Percentiles rank a stretch among this genome's conserved stretches.
phyloP scores from a whole-genome alignment of 2,888 invertebrate genomes.

The Caradrina clavipalpis region DNA sequence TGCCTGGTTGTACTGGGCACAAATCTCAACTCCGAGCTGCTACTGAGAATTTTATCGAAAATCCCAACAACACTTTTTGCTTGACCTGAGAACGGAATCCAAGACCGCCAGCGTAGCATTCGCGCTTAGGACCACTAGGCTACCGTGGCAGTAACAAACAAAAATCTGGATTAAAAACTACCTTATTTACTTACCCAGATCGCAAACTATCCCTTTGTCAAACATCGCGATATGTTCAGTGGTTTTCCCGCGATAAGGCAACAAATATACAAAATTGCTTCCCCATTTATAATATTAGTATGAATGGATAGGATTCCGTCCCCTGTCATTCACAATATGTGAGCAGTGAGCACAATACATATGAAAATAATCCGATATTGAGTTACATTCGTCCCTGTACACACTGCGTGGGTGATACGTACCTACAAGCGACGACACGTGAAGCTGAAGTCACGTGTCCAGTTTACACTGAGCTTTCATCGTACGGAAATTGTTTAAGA shows the following conservation, averaged over 20 bases:
- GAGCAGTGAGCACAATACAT: slow-evolving; percentile 36
- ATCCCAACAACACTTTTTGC: too few species aligned
- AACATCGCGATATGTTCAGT: background rate
- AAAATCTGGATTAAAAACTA: too few species aligned
- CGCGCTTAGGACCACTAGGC: too few species aligned
- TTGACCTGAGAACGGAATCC: too few species aligned
- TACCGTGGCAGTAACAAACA: too few species aligned
- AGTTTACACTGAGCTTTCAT: background rate
- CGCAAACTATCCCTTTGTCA: background rate
- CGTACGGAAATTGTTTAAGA: background rate
- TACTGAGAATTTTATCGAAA: too few species aligned
- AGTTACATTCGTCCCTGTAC: slow-evolving; percentile 24
- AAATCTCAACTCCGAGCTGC: too few species aligned
- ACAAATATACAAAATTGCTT: background rate
- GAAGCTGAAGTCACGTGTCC: background rate
- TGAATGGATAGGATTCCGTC: background rate
- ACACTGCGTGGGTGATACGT: background rate
- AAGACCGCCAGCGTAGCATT: too few species aligned
- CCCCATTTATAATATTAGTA: background rate
- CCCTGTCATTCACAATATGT: slow-evolving; percentile 14
- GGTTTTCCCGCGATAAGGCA: background rate
- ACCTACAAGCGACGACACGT: background rate
- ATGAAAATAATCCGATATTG: slow-evolving; percentile 48
- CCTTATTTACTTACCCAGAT: too few species aligned
- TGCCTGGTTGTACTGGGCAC: too few species aligned